These are phyloP conservation scores for Baronia brevicornis DNA, from an alignment of 2,888 invertebrate genomes.

Conservation along the genomic window DNA sequence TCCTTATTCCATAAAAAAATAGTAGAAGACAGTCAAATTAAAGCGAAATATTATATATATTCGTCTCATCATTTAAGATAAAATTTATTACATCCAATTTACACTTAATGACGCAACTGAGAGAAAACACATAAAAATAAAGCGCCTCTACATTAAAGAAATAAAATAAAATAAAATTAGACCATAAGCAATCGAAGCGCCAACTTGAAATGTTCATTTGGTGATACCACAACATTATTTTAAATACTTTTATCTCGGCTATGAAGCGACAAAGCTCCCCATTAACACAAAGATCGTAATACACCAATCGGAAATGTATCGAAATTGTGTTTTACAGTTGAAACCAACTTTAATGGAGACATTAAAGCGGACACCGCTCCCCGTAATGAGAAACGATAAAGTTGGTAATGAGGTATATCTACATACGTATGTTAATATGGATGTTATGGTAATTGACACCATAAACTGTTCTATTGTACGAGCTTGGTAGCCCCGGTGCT, in stretches of 20 bases:
- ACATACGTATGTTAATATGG: slow-evolving; percentile 13
- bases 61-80: no score
- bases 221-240: slow-evolving; percentile 5
- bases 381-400: slow-evolving; percentile 23
- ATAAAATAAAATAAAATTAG: background rate
- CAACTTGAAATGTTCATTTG: slow-evolving; percentile 9
- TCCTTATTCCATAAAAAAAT: no score
- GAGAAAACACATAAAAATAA: background rate
- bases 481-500: background rate
- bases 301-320: background rate
- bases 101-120: no score
- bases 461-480: slow-evolving; percentile 9
- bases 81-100: no score
- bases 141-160: no score
- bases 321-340: slow-evolving; percentile 8
- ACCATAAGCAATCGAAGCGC: background rate
- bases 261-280: slow-evolving; percentile 8
- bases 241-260: slow-evolving; percentile 5
- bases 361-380: slow-evolving; percentile 12
- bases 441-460: slow-evolving; percentile 13
- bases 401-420: slow-evolving; percentile 18
- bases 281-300: slow-evolving; percentile 4
- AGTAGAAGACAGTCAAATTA: no score
- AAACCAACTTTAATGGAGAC: slow-evolving; percentile 18
- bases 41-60: no score